Percentiles rank a stretch among this genome's conserved stretches.
Evolutionary conservation across 2,797 vertebrate genomes (phyloP).

Genomic region (Enteromius trimaculatus): DNA sequence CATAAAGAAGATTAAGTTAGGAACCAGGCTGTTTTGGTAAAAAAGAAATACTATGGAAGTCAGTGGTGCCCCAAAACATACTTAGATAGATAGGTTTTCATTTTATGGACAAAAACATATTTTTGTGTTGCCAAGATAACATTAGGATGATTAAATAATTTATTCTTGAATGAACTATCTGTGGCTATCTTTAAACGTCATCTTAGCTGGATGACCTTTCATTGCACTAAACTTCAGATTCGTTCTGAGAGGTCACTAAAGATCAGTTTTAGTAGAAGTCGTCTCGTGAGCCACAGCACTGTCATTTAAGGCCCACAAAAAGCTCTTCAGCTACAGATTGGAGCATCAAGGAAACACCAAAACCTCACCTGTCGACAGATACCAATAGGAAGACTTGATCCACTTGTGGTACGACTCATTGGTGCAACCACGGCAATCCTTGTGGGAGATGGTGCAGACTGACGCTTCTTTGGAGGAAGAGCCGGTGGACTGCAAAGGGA

Average conservation of each 20-base stretch:
- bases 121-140: background rate
- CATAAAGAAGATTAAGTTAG: no score
- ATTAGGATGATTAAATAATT: background rate
- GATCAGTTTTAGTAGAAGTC: background rate
- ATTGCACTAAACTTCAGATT: background rate
- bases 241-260: background rate
- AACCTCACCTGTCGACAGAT: conserved; percentile 79
- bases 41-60: no score
- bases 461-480: conserved; percentile 88
- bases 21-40: no score
- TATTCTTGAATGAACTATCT: background rate
- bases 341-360: background rate
- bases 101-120: background rate
- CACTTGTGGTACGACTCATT: conserved; percentile 86
- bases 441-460: conserved; percentile 82
- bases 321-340: background rate
- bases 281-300: background rate
- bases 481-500: conserved; percentile 81
- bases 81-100: background rate
- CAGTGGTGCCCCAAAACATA: no score
- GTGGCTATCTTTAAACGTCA: background rate
- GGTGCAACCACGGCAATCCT: conserved; percentile 89
- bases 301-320: background rate
- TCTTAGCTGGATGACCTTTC: background rate
- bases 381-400: conserved; percentile 85